phyloP scores from a whole-genome alignment of 2,888 invertebrate species.

The Neocrepidodera transversa region DNA sequence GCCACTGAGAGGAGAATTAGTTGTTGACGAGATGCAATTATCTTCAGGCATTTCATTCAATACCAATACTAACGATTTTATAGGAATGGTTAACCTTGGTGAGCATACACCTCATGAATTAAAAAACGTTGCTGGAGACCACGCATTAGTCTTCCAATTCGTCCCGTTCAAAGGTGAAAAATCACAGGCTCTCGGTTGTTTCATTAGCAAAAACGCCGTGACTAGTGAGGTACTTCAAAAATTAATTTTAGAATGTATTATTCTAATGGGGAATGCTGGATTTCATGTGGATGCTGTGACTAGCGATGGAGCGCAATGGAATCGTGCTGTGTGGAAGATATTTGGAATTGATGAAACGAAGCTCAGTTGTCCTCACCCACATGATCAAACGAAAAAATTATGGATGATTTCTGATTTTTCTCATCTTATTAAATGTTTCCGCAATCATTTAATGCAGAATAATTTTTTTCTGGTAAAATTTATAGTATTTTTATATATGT shows the following conservation, averaged over 20 bases:
- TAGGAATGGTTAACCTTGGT: too few species aligned
- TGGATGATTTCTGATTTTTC: slow-evolving; percentile 47
- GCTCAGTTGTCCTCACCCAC: slow-evolving; percentile 42
- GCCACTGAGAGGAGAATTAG: too few species aligned
- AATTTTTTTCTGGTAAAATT: neutral
- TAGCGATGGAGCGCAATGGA: slow-evolving; percentile 45
- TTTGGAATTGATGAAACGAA: slow-evolving; percentile 34
- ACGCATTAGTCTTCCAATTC: slow-evolving; percentile 46
- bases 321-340: slow-evolving; percentile 43
- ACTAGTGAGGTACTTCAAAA: slow-evolving; percentile 37
- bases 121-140: slow-evolving; percentile 38
- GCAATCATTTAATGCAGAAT: slow-evolving; percentile 23
- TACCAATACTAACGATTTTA: too few species aligned
- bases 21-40: too few species aligned
- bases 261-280: slow-evolving; percentile 36
- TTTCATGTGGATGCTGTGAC: slow-evolving; percentile 41
- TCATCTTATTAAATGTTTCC: slow-evolving; percentile 41
- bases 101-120: neutral
- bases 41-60: too few species aligned
- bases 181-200: slow-evolving; percentile 32
- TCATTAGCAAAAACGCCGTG: slow-evolving; percentile 43
- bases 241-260: slow-evolving; percentile 42
- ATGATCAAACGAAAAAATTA: slow-evolving; percentile 30
- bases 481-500: neutral
- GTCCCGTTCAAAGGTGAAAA: neutral